Conservation (phyloP, 2,888 invertebrate genomes). For the Drosophila robusta region DNA sequence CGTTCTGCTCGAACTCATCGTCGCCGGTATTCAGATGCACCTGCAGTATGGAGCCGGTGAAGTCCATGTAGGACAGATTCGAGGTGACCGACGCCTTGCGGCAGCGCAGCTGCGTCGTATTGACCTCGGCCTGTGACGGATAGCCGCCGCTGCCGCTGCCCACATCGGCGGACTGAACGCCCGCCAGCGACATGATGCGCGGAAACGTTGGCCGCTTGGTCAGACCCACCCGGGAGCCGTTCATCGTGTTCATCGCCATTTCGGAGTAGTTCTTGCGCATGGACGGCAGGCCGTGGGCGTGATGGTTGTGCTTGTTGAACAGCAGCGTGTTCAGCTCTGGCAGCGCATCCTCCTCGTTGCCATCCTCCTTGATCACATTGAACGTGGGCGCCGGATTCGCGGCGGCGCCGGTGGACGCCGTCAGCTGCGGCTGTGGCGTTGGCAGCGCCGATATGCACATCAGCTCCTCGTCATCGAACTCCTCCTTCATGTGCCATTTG, state of each 20-base stretch:
- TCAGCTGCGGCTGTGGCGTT: slow-evolving; percentile 65
- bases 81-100: slow-evolving; percentile 90
- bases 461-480: slow-evolving; percentile 84
- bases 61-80: slow-evolving; percentile 90
- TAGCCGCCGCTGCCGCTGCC: slow-evolving; percentile 72
- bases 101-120: slow-evolving; percentile 85
- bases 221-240: slow-evolving; percentile 79
- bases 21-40: slow-evolving; percentile 88
- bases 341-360: slow-evolving; percentile 87
- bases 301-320: slow-evolving; percentile 79
- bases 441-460: slow-evolving; percentile 75
- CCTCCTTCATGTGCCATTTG: slow-evolving; percentile 88
- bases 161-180: slow-evolving; percentile 79
- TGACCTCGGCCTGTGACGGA: slow-evolving; percentile 86
- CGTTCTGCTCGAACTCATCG: slow-evolving; percentile 84
- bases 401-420: slow-evolving; percentile 25
- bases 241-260: slow-evolving; percentile 84
- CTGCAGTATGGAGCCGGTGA: slow-evolving; percentile 90
- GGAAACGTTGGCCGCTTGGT: slow-evolving; percentile 85
- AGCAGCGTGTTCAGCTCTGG: slow-evolving; percentile 85
- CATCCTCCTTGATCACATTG: slow-evolving; percentile 89
- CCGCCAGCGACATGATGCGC: slow-evolving; percentile 84
- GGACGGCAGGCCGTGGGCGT: slow-evolving; percentile 61
- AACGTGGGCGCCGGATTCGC: slow-evolving; percentile 85
- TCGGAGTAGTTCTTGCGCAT: slow-evolving; percentile 85